phyloP scores from a whole-genome alignment of 2,113 vertebrate species.

The Paratilapia polleni region DNA sequence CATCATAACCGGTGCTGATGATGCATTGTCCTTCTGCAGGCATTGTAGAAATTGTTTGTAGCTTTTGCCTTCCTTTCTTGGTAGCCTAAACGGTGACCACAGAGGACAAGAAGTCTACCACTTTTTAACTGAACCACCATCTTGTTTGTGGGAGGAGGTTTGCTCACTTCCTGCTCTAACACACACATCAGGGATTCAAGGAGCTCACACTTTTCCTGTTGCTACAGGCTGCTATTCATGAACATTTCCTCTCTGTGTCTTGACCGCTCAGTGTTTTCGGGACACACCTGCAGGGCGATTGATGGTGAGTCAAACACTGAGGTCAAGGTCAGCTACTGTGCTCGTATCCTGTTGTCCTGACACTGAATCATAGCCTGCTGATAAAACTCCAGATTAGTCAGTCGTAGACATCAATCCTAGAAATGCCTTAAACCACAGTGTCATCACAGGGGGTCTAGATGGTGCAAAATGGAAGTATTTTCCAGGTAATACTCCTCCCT shows the following conservation, averaged over 20 bases:
- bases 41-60: background rate
- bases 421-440: conserved; percentile 7
- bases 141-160: conserved; percentile 35
- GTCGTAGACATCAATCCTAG: background rate
- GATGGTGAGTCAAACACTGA: conserved; percentile 29
- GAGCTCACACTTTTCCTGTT: conserved; percentile 60
- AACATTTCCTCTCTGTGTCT: conserved; percentile 63
- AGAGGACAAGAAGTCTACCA: background rate
- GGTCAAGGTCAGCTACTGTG: conserved; percentile 52
- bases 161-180: conserved; percentile 58
- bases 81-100: too few relatives aligned
- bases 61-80: too few relatives aligned
- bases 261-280: conserved; percentile 48
- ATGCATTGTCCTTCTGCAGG: too few relatives aligned
- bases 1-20: too few relatives aligned
- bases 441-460: background rate
- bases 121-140: conserved; percentile 3
- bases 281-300: conserved; percentile 75
- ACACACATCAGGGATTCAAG: conserved; percentile 25
- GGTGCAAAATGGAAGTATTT: conserved; percentile 12
- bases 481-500: conserved; percentile 29
- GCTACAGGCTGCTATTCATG: conserved; percentile 63
- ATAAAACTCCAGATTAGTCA: background rate
- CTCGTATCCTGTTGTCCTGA: conserved; percentile 17
- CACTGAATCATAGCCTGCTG: conserved; percentile 30